Conservation (phyloP, 2,797 vertebrate genomes). For the Antrozous pallidus region DNA sequence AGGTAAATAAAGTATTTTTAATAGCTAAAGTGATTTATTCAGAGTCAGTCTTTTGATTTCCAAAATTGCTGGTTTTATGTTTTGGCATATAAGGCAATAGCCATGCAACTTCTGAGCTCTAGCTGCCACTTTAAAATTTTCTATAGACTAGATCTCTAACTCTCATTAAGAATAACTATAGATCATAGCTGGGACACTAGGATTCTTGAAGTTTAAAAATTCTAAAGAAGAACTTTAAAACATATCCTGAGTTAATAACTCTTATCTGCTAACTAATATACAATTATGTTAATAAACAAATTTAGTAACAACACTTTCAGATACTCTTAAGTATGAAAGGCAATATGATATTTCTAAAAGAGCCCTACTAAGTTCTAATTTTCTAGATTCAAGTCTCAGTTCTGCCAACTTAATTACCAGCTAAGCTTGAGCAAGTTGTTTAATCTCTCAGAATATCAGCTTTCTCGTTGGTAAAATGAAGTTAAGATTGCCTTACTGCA, state of each 20-base stretch:
- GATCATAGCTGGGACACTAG: background rate
- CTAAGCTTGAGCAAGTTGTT: slow-evolving; percentile 11
- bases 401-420: slow-evolving; percentile 33
- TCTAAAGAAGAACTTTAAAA: background rate
- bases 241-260: background rate
- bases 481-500: background rate
- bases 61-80: background rate
- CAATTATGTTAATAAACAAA: background rate
- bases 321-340: background rate
- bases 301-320: background rate
- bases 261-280: background rate
- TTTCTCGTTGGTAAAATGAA: slow-evolving; percentile 17
- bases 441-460: slow-evolving; percentile 1
- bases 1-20: slow-evolving; percentile 1
- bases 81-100: background rate
- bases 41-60: background rate
- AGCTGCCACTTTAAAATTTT: background rate
- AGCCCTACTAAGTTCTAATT: background rate
- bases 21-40: background rate
- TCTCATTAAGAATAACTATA: background rate
- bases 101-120: background rate
- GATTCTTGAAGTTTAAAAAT: background rate
- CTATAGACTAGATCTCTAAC: background rate
- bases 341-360: background rate
- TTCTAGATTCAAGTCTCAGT: slow-evolving; percentile 36